These are phyloP conservation scores for Brachyrhaphis roseni DNA, from an alignment of 2,797 vertebrate genomes.

Conservation along the genomic window DNA sequence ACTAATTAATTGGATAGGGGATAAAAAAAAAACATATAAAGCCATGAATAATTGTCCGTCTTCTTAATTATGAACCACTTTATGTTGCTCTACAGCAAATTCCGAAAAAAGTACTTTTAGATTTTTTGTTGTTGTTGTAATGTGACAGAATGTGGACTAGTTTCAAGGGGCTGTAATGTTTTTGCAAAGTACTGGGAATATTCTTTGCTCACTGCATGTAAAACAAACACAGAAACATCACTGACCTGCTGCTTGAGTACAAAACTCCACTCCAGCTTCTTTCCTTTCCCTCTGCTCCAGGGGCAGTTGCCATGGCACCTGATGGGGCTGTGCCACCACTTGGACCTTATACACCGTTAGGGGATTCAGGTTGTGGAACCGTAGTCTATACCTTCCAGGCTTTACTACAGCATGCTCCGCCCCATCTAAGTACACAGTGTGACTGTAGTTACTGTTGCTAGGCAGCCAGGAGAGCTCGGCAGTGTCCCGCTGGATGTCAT, in stretches of 20 bases:
- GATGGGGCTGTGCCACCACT: slow-evolving; percentile 93
- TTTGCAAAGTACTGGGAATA: background rate
- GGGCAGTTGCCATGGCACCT: slow-evolving; percentile 98
- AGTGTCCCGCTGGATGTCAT: slow-evolving; percentile 90
- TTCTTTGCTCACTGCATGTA: slow-evolving; percentile 11
- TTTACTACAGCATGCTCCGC: slow-evolving; percentile 87
- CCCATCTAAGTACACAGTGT: slow-evolving; percentile 92
- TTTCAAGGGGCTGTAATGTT: background rate
- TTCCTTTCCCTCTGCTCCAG: slow-evolving; percentile 95
- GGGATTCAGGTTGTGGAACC: slow-evolving; percentile 90
- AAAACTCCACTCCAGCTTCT: slow-evolving; percentile 94
- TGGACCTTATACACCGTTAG: slow-evolving; percentile 91
- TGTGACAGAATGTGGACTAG: background rate
- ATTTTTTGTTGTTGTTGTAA: background rate
- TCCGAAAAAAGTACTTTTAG: background rate
- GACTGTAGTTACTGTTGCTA: slow-evolving; percentile 97
- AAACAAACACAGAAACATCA: background rate
- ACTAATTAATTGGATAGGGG: background rate
- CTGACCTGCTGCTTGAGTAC: slow-evolving; percentile 94
- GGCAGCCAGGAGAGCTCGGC: slow-evolving; percentile 96
- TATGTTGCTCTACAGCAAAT: background rate
- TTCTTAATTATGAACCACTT: background rate
- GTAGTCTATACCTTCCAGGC: slow-evolving; percentile 88
- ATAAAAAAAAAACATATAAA: background rate
- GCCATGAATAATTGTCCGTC: background rate